Base-by-base conservation (phyloP, 2,113 vertebrate genomes). In the Sebastes fasciatus region DNA sequence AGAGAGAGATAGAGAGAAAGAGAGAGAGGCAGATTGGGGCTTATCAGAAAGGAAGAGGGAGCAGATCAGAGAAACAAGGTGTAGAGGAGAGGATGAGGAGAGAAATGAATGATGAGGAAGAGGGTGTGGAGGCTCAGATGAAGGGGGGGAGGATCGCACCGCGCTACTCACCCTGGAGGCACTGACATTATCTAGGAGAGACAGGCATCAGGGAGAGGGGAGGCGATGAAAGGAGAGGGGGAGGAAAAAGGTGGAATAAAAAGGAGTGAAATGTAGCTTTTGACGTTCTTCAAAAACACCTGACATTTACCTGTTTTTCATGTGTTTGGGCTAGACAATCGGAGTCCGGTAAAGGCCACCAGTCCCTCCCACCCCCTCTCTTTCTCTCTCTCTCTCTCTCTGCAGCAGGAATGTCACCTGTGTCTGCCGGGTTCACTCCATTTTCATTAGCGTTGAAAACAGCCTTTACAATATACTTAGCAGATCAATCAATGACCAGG, bases 231-330 rank as follows among this genome's bases (percentile, higher is more conserved):
- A 92, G 76, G 26, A 77, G 76, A 51, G 49, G 58, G 55, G 75
- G 82, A 89, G n/a, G 71, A 71, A 77, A 86, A 87, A 74, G 78
- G 79, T 64, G 66, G 81, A 87, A 84, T 82, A 86, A 90, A 89
- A 73, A 86, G 60, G 86, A 85, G 78, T 82, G 73, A 90, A 91
- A 92, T 95, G 89, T 92, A 92, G 84, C 88, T 87, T 88, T 85
- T 93, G 90, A 87, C 17, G 57, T 73, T 84, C 88, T 88, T 91
- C 63, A 89, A 77, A 91, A 89, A 82, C 82, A 94, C 83, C 55
- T 75, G 88, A 88, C 94, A 92, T 94, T 96, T 95, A 92, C 89
- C 69, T 82, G 49, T 85, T 87, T 72, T 87, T 87, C 85, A 86
- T 88, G 26, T 78, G 76, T 77, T 88, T 2, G 6, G 75, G 60